Base-by-base conservation (phyloP, 1,140 invertebrate genomes). In the Saccostrea cuccullata region DNA sequence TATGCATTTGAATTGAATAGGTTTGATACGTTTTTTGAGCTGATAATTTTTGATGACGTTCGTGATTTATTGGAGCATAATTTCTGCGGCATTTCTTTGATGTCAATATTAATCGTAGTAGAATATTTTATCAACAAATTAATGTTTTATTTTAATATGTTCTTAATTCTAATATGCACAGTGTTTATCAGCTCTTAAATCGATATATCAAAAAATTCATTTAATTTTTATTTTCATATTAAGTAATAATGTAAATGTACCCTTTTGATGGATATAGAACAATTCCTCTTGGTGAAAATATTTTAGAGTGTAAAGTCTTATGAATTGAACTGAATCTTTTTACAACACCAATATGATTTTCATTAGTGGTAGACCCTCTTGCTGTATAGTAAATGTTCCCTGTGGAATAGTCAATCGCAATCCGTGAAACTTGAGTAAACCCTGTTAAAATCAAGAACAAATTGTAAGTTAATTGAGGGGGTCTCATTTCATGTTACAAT, bases 331-430 rank as follows among this genome's bases (percentile, higher is more conserved):
- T 67, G 20, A n/a, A 20, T 67, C 23, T 20, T n/a, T 20, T 17
- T 6, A 67, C 20, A 20, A 67, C 60, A 2, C 60, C 23, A 20
- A 67, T 67, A 5, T 20, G 20, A 67, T 20, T 23, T 67, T 20
- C 15, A n/a, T 20, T 20, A 8, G 47, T 47, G 47, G 60, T 20
- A 20, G n/a, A 67, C 17, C 20, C 11, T 17, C 17, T 17, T 23
- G 60, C 60, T 23, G 60, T 23, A 67, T n/a, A 67, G 60, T 67
- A 67, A 23, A 67, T 67, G 60, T 67, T 67, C 23, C 60, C 60
- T 67, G 60, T 67, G 17, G 60, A 67, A 67, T 67, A 17, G 60
- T 67, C 60, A 23, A 67, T 0, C 1, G 60, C 60, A 17, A 67
- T 23, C 20, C 60, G 17, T 20, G 20, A 20, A 36, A 36, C 60